Base-by-base conservation (phyloP, 2,797 vertebrate genomes). In the Prionace glauca region DNA sequence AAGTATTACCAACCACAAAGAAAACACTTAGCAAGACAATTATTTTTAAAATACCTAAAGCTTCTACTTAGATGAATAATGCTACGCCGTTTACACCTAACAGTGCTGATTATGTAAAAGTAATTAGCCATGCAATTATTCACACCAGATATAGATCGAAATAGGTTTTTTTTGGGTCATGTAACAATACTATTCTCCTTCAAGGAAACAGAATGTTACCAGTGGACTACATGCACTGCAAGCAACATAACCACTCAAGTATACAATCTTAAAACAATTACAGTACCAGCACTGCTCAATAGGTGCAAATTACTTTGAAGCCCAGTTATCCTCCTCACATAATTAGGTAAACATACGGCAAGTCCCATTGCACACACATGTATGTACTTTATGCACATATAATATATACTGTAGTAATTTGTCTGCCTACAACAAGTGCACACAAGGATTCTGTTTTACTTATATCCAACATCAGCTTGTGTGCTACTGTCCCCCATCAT, bases 31-130 rank as follows among this genome's bases (percentile, higher is more conserved):
- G 60, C 90, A 92, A 67, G 90, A 18, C 18, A 92, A n/a, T 92
- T 67, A 67, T 36, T 92, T 67, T 67, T 36, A 22, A 92, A 92
- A 3, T 36, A n/a, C 32, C 60, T 32, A 36, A 9, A 22, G 32
- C 10, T 92, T 67, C 90, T 36, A 92, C 20, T n/a, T 36, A 92
- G 36, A 92, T 92, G 90, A 92, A 92, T 92, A 92, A 92, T 36
- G 36, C 2, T n/a, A 0, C n/a, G 3, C 62, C n/a, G 41, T 65
- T 67, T 67, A n/a, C 60, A 36, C n/a, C 29, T 5, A 67, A 65
- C 26, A 45, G n/a, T 86, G 50, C n/a, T 26, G 50, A 95, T 95
- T 65, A 94, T n/a, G 71, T 94, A 24, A 94, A 67, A 94, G 22
- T 32, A 65, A 94, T 36, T n/a, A 20, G 18, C 56, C 24, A 94